Evolutionary conservation across 2,113 vertebrate species (phyloP), one percentile per base, ranked within the genome.

Genomic region (Garra rufa): DNA sequence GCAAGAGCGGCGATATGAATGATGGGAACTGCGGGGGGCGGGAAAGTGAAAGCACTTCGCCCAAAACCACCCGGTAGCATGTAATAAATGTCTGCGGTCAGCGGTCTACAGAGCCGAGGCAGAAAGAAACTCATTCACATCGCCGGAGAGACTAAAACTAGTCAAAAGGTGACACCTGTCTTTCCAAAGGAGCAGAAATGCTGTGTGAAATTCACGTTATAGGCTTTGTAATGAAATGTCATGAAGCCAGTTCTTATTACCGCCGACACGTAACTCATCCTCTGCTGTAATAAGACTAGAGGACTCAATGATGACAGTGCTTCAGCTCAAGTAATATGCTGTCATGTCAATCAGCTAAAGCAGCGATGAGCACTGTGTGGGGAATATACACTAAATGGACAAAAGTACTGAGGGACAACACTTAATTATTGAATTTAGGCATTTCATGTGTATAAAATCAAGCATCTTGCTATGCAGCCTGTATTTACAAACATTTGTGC

Each of bases 1-100:
- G 77, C 63, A 83, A 3, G 86, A 89, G 84, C 50, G 61, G 76
- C 59, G 50, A 87, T 90, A 89, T 92, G 83, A 90, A 90, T 94
- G 90, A 93, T 90, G 88, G 85, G 86, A 83, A 84, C 28, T 61
- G 83, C n/a, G 65, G 88, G 55, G 71, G 61, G 13, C 11, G 10
- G 24, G 17, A 7, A 52, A 76, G 65, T 41, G 78, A 75, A 85
- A 79, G 73, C 87, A 85, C 76, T 83, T 80, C 13, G 17, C 75
- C 55, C 19, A 85, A 79, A 75, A 88, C 76, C 65, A 48, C 46
- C 75, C 34, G 69, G 63, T 70, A 44, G 59, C 9, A 24, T 50
- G 38, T 24, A 26, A 83, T 52, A 87, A 83, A 78, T 59, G 34
- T 41, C 17, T 14, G 14, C 70, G 67, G 79, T 75, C 83, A 67